A percentile compares a stretch with the other conserved stretches of the same genome.
Evolutionary conservation across 2,888 invertebrate genomes (phyloP).

Genomic region (Lasioglossum figueresi): DNA sequence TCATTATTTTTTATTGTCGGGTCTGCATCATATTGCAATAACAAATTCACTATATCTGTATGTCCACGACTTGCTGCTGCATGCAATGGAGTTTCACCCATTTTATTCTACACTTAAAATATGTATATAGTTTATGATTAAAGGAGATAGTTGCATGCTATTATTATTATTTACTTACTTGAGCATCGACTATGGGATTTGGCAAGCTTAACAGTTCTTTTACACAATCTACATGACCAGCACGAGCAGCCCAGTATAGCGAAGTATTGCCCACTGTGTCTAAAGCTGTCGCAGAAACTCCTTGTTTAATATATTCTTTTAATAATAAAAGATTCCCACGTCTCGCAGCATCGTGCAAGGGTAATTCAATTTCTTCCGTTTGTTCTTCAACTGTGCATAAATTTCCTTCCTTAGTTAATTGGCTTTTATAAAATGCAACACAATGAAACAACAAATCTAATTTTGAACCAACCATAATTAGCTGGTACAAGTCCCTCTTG

Average conservation of each 20-base stretch:
- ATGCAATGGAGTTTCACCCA: conserved; percentile 88
- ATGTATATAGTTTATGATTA: background rate
- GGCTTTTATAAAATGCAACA: background rate
- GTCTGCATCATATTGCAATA: conserved; percentile 85
- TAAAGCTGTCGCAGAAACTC: conserved; percentile 87
- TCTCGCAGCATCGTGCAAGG: conserved; percentile 88
- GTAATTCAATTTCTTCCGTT: conserved; percentile 86
- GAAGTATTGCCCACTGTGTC: conserved; percentile 88
- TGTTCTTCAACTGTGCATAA: conserved; percentile 85
- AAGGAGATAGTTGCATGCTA: background rate
- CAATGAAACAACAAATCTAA: conserved; percentile 2
- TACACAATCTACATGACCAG: conserved; percentile 86
- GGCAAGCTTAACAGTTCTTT: conserved; percentile 84
- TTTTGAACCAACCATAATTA: conserved; percentile 85
- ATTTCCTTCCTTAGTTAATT: conserved; percentile 11
- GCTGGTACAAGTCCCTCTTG: conserved; percentile 86
- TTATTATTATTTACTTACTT: conserved; percentile 72
- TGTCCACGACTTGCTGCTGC: conserved; percentile 87
- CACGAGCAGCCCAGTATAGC: conserved; percentile 88
- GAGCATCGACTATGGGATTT: conserved; percentile 82
- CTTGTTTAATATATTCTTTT: conserved; percentile 86
- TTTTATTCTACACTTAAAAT: conserved; percentile 85
- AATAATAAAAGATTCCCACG: conserved; percentile 87
- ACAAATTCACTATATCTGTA: conserved; percentile 84
- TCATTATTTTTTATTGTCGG: conserved; percentile 85